Evolutionary conservation across 2,113 vertebrate species (phyloP).

Genomic region (Ursus arctos): DNA sequence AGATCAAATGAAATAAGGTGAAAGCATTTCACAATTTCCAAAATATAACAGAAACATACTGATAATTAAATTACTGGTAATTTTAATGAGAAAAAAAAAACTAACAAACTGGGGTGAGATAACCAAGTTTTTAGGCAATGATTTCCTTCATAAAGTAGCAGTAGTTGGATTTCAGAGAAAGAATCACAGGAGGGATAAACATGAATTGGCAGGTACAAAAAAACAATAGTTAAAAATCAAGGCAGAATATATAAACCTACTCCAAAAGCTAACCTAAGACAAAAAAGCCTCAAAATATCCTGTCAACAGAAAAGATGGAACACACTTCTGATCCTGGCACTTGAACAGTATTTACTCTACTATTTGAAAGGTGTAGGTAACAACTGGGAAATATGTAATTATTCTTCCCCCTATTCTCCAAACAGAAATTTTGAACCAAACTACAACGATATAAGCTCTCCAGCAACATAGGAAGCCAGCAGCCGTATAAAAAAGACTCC

Average conservation of each 20-base stretch:
- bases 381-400: not conserved
- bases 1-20: not conserved
- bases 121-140: not conserved
- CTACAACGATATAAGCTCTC: not conserved
- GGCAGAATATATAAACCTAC: not conserved
- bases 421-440: conserved; percentile 14
- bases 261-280: conserved; percentile 25
- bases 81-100: not conserved
- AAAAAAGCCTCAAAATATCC: not conserved
- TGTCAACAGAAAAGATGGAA: not conserved
- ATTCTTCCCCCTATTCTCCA: not conserved
- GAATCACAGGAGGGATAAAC: not conserved
- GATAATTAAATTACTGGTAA: not conserved
- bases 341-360: not conserved
- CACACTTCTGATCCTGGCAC: not conserved
- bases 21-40: not conserved
- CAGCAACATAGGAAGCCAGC: not conserved
- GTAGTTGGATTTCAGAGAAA: not conserved
- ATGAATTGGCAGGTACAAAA: not conserved
- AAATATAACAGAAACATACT: not conserved
- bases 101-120: not conserved
- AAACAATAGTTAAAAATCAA: not conserved
- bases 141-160: not conserved
- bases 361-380: not conserved
- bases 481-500: not conserved